These are phyloP conservation scores for Eulithis testata DNA, from an alignment of 2,888 invertebrate species.

Conservation along the genomic window DNA sequence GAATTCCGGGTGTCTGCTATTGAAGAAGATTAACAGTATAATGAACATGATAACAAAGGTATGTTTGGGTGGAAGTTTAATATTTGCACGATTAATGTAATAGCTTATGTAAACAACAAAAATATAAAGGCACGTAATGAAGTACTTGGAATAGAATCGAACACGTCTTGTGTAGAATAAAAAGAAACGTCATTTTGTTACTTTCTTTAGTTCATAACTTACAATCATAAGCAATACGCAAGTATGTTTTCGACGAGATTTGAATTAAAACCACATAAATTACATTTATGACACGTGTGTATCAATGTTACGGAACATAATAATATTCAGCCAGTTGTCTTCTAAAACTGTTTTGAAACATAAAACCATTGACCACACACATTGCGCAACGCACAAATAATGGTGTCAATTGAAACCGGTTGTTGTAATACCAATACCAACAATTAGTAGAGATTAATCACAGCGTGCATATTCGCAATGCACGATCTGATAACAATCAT, in stretches of 20 bases:
- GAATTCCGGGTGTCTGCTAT: slow-evolving; percentile 37
- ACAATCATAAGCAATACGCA: background rate
- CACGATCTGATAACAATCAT: slow-evolving; percentile 29
- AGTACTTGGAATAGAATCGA: slow-evolving; percentile 7
- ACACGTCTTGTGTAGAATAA: too few relatives aligned
- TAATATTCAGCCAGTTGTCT: slow-evolving; percentile 15
- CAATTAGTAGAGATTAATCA: slow-evolving; percentile 28
- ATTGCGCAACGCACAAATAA: slow-evolving; percentile 28
- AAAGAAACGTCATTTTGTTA: too few relatives aligned
- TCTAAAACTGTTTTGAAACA: slow-evolving; percentile 25
- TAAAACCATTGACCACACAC: slow-evolving; percentile 24
- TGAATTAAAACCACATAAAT: slow-evolving; percentile 20
- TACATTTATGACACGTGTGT: slow-evolving; percentile 3
- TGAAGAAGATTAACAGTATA: slow-evolving; percentile 31
- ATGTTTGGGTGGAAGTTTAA: slow-evolving; percentile 13
- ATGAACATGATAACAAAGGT: slow-evolving; percentile 23
- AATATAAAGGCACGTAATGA: slow-evolving; percentile 11
- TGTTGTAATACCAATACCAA: slow-evolving; percentile 16
- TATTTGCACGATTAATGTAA: slow-evolving; percentile 11
- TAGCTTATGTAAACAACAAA: slow-evolving; percentile 10
- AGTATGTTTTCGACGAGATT: slow-evolving; percentile 6
- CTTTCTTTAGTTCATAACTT: too few relatives aligned
- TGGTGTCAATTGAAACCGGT: slow-evolving; percentile 30
- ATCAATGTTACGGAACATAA: slow-evolving; percentile 10
- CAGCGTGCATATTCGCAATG: slow-evolving; percentile 30